Evolutionary conservation across 1,140 invertebrate genomes (phyloP).

Genomic region (Agrypnia vestita): DNA sequence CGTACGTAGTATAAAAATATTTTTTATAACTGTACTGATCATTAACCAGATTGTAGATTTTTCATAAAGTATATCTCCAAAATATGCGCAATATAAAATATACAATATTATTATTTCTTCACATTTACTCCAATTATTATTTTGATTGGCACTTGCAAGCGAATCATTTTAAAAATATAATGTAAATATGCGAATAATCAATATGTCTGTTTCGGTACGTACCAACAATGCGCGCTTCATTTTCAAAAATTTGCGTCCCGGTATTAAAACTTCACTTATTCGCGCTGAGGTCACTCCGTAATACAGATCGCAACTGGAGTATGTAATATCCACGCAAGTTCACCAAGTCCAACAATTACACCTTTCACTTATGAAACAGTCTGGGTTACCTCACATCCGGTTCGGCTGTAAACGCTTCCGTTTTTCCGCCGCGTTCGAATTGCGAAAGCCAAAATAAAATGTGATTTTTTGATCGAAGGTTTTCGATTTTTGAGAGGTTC

Average conservation of each 20-base stretch:
- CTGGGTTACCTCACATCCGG: conserved; percentile 33
- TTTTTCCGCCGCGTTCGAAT: neutral
- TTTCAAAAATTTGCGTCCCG: neutral
- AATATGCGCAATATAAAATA: no score
- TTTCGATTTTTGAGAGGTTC: neutral
- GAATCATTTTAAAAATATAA: no score
- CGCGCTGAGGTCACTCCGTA: conserved; percentile 1
- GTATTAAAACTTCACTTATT: neutral
- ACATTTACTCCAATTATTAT: no score
- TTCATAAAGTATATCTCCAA: no score
- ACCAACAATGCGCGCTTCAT: conserved; percentile 16
- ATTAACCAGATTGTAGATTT: no score
- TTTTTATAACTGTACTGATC: no score
- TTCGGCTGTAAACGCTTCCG: conserved; percentile 13
- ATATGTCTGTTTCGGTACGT: neutral
- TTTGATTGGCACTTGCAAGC: no score
- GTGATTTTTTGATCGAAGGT: conserved; percentile 1
- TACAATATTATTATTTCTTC: no score
- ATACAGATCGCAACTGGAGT: conserved; percentile 18
- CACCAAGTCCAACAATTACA: conserved; percentile 32
- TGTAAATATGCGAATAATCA: no score
- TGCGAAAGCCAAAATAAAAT: neutral
- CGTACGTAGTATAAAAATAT: no score
- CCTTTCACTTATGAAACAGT: conserved; percentile 37
- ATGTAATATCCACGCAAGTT: conserved; percentile 17